phyloP scores from a whole-genome alignment of 1,140 invertebrate species.

The Paraescarpia echinospica region DNA sequence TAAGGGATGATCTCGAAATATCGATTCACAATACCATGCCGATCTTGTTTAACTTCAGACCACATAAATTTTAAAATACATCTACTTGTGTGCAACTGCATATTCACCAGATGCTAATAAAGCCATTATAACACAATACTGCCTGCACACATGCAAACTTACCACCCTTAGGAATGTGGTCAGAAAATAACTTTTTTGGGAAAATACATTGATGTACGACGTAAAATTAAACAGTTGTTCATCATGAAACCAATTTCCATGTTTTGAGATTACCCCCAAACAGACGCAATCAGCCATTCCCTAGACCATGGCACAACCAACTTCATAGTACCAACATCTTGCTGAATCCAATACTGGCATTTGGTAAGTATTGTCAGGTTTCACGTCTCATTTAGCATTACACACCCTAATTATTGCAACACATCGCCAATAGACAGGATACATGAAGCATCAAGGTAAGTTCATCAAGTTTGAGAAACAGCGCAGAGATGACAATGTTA shows the following conservation, averaged over 20 bases:
- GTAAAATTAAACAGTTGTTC: not conserved
- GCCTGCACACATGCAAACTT: not conserved
- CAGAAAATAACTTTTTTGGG: not conserved
- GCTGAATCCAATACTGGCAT: not conserved
- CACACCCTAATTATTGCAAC: not conserved
- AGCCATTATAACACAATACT: not conserved
- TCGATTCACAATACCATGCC: too few relatives aligned
- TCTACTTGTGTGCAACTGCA: not conserved
- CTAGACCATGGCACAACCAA: not conserved
- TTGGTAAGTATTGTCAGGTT: not conserved
- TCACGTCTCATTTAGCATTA: not conserved
- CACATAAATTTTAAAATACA: not conserved
- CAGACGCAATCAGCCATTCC: not conserved
- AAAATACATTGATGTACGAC: not conserved
- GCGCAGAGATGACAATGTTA: not conserved
- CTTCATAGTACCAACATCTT: not conserved
- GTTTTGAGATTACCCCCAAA: too few relatives aligned
- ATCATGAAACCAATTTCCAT: too few relatives aligned
- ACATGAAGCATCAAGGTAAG: not conserved
- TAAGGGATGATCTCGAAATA: not conserved
- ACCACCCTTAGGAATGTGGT: not conserved
- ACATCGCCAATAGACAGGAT: not conserved
- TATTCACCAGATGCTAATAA: not conserved
- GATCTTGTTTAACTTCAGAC: not conserved
- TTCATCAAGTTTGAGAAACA: not conserved